These are phyloP conservation scores for Mesorhabditis spiculigera DNA, from an alignment of 2,888 invertebrate species.

Conservation along the genomic window DNA sequence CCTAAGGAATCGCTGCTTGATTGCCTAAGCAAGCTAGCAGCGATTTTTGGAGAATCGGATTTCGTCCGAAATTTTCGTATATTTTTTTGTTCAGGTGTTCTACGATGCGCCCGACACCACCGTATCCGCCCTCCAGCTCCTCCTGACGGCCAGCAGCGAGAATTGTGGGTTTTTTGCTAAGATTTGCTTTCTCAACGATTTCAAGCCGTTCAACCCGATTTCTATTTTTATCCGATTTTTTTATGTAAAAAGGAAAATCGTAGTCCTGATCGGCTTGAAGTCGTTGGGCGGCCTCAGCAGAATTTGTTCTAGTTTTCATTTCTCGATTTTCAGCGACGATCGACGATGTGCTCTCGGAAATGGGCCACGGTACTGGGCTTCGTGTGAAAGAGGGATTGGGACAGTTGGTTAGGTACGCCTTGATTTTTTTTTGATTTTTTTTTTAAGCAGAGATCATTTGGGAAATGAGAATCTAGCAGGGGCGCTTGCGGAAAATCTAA, in stretches of 20 bases:
- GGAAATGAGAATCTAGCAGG: no score
- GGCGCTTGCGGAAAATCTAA: no score
- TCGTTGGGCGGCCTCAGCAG: background rate
- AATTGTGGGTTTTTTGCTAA: constrained; percentile 18
- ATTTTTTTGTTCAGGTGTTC: constrained; percentile 27
- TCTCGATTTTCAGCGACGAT: background rate
- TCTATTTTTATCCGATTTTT: background rate
- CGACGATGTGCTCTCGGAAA: constrained; percentile 23
- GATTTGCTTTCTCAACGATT: no score
- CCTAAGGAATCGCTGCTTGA: background rate
- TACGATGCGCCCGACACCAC: constrained; percentile 38
- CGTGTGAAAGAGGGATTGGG: constrained; percentile 12
- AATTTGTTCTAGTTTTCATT: background rate
- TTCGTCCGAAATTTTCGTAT: background rate
- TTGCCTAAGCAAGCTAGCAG: background rate
- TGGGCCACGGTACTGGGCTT: constrained; percentile 30
- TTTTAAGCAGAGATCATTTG: background rate
- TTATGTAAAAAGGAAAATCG: background rate
- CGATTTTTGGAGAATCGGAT: background rate
- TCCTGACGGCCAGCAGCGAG: constrained; percentile 34
- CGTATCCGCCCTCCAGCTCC: constrained; percentile 30
- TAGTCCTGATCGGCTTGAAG: background rate
- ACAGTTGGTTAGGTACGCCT: background rate
- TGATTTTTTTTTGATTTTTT: background rate
- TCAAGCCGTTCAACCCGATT: no score